Evolutionary conservation across 92 coral and sea anemone genomes (phyloP).

Genomic region (Ricordea florida): DNA sequence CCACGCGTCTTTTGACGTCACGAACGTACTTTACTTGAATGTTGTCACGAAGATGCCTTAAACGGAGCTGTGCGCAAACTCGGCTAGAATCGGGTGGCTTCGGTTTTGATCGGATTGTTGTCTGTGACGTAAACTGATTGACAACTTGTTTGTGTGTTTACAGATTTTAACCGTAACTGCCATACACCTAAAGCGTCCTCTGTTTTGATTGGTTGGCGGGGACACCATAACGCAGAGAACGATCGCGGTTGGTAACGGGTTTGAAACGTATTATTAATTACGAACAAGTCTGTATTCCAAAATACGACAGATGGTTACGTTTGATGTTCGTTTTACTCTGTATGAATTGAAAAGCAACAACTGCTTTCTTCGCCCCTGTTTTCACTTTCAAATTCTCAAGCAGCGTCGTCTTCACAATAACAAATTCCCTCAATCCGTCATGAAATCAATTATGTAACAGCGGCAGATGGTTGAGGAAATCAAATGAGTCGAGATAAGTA

Average conservation of each 20-base stretch:
- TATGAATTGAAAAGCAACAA: too few relatives aligned
- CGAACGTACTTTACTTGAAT: constrained; percentile 62
- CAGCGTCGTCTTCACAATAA: too few relatives aligned
- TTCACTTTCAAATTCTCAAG: too few relatives aligned
- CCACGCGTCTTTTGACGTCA: constrained; percentile 98
- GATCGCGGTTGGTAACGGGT: constrained; percentile 19
- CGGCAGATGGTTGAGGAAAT: too few relatives aligned
- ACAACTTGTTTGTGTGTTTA: constrained; percentile 78
- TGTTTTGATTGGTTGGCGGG: constrained; percentile 39
- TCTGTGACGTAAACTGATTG: constrained; percentile 81
- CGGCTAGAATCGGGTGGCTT: constrained; percentile 53
- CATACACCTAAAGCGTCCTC: constrained; percentile 33
- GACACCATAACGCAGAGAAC: constrained; percentile 38
- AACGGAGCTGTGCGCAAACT: constrained; percentile 64
- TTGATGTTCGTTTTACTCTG: too few relatives aligned
- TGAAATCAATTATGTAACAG: too few relatives aligned
- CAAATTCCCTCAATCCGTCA: too few relatives aligned
- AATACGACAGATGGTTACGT: too few relatives aligned
- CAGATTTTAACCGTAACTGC: constrained; percentile 60
- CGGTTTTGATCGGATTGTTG: constrained; percentile 64
- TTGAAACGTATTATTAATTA: too few relatives aligned
- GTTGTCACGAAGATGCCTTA: constrained; percentile 33
- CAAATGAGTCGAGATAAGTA: too few relatives aligned
- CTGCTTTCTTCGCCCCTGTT: too few relatives aligned
- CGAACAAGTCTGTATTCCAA: too few relatives aligned